Evolutionary conservation across 2,888 invertebrate species (phyloP), one percentile per base, ranked within the genome.

Genomic region (Euclidia mi): DNA sequence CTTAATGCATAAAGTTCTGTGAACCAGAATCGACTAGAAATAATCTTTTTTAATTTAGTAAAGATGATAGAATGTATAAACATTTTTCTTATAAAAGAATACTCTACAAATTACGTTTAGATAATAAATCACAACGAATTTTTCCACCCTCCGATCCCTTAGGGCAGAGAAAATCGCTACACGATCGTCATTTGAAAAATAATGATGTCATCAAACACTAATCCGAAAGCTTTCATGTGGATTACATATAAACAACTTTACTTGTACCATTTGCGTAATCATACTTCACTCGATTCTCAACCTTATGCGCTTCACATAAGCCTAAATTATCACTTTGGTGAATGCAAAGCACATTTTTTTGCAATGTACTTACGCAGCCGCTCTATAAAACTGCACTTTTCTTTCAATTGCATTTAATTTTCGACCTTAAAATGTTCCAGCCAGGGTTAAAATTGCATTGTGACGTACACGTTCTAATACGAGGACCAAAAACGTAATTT

Each of bases 181-280:
- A 86, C 88, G 90, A 93, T 90, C 85, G 89, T 90, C 90, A 90
- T 94, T 90, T 85, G 87, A 83, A 87, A 91, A 93, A 93, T 94
- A 94, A 94, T 94, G 94, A 94, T 87, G 92, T 94, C 94, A 94
- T 94, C 94, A 94, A 94, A 94, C 92, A 91, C 94, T 94, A 94
- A 94, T 94, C 93, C 91, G 76, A 89, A 91, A 92, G 94, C 94
- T 94, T 94, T 94, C 94, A 92, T 93, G 92, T 92, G 94, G 92
- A 94, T 94, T 94, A 92, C 87, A 84, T 61, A 71, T 58, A 53
- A 63, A 84, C 81, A 82, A 78, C 46, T 52, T 71, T 63, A 42
- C 10, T 18, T 45, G 40, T 60, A 32, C 56, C 53, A 32, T 2
- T 46, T n/a, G 0, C 2, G 12, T 65, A 40, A 28, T 0, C 29